Conservation (phyloP, 2,888 invertebrate genomes). For the Pocota personata region DNA sequence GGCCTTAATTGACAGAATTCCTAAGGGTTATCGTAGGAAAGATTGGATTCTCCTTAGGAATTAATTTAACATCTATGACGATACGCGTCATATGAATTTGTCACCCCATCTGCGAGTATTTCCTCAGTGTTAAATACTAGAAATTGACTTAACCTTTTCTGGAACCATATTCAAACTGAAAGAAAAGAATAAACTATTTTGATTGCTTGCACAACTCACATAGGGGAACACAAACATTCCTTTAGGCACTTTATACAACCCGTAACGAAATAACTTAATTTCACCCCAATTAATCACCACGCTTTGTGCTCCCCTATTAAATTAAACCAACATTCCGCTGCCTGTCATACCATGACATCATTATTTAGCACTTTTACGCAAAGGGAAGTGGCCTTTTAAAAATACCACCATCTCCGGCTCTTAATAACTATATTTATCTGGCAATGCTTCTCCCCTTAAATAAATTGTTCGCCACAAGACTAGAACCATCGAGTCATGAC, state of each 20-base stretch:
- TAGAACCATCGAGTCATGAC: conserved; percentile 20
- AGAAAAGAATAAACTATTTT: background rate
- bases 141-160: background rate
- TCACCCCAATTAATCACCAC: conserved; percentile 29
- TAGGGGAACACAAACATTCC: conserved; percentile 7
- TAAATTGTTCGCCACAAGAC: background rate
- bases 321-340: conserved; percentile 22
- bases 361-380: conserved; percentile 30
- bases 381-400: background rate
- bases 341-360: conserved; percentile 35
- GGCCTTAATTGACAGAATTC: too few relatives aligned
- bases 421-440: background rate
- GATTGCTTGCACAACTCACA: background rate
- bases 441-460: background rate
- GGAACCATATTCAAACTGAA: background rate
- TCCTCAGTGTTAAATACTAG: too few relatives aligned
- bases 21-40: too few relatives aligned
- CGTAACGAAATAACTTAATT: conserved; percentile 32
- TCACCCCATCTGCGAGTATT: too few relatives aligned
- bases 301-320: background rate
- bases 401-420: conserved; percentile 4
- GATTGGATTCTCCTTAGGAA: too few relatives aligned
- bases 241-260: background rate
- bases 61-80: too few relatives aligned
- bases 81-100: too few relatives aligned